phyloP scores from a whole-genome alignment of 92 coral and sea anemone species.

The Muricea muricata region DNA sequence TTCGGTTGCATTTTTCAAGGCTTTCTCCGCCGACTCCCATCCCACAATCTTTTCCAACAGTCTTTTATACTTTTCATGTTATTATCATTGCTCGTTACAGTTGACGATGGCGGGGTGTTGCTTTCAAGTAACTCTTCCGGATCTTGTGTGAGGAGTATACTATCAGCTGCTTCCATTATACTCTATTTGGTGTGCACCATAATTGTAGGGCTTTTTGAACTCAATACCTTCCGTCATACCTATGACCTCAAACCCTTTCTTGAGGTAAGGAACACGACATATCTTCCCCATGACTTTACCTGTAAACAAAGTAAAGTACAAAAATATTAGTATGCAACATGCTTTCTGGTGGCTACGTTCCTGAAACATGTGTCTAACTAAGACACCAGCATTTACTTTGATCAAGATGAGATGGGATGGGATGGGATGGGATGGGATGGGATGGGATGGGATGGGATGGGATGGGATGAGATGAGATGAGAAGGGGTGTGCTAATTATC shows the following conservation, averaged over 20 bases:
- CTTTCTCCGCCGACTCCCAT: constrained; percentile 13
- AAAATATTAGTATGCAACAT: too few relatives aligned
- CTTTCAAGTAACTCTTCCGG: background rate
- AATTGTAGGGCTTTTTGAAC: constrained; percentile 59
- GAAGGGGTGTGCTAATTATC: too few relatives aligned
- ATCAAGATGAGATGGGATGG: too few relatives aligned
- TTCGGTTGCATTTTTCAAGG: background rate
- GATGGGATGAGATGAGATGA: too few relatives aligned
- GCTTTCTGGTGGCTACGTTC: too few relatives aligned
- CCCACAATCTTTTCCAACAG: constrained; percentile 32
- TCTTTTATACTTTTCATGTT: background rate
- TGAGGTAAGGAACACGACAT: constrained; percentile 3
- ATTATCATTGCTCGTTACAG: background rate
- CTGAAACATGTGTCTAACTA: too few relatives aligned
- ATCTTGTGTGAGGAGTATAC: constrained; percentile 35
- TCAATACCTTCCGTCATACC: constrained; percentile 62
- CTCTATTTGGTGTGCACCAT: constrained; percentile 53
- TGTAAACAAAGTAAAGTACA: too few relatives aligned
- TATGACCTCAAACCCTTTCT: constrained; percentile 44
- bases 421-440: too few relatives aligned
- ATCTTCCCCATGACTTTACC: constrained; percentile 57
- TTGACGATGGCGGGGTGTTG: background rate
- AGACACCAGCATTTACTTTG: too few relatives aligned
- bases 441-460: too few relatives aligned
- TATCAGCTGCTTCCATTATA: constrained; percentile 47